Evolutionary conservation across 2,113 vertebrate species (phyloP), one percentile per base, ranked within the genome.

Genomic region (Daubentonia madagascariensis): DNA sequence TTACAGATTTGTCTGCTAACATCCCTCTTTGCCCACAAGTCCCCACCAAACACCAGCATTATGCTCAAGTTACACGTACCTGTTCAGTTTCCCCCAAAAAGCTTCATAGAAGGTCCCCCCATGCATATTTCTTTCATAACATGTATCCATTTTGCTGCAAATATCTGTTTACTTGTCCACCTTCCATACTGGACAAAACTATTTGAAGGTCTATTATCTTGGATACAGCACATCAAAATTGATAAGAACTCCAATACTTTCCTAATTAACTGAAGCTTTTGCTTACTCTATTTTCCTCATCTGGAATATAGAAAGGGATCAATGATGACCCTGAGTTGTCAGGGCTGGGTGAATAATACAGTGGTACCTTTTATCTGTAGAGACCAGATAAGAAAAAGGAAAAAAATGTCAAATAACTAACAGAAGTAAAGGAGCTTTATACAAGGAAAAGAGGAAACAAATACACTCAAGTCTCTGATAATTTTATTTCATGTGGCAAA

Each of bases 211-310:
- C 83, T 91, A 37, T 94, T 52, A 76, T 70, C 40, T 40, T 68
- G 61, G 23, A 37, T 40, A 78, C 0, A 89, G 43, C 10, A 25
- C n/a, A 18, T 20, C 20, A 61, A 88, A 54, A 81, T 8, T 78
- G 50, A 32, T 52, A 83, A 85, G 25, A 5, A 20, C 23, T 54
- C 37, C 18, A 30, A 83, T 65, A 63, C 48, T n/a, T 85, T 40
- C 18, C 86, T 95, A 91, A 84, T 67, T 91, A 91, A 80, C 12
- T 50, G 59, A 89, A 83, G 40, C 81, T 94, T 83, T 85, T 97
- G 89, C 35, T 95, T 72, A 70, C 50, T 96, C 59, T 91, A 23
- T 95, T 85, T 89, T 61, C 67, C 65, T 89, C 95, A 94, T 94
- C 78, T 84, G 61, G 61, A 70, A 94, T 48, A 79, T 43, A 89